Conservation (phyloP, 1,140 invertebrate genomes). For the Mylabris phalerata region DNA sequence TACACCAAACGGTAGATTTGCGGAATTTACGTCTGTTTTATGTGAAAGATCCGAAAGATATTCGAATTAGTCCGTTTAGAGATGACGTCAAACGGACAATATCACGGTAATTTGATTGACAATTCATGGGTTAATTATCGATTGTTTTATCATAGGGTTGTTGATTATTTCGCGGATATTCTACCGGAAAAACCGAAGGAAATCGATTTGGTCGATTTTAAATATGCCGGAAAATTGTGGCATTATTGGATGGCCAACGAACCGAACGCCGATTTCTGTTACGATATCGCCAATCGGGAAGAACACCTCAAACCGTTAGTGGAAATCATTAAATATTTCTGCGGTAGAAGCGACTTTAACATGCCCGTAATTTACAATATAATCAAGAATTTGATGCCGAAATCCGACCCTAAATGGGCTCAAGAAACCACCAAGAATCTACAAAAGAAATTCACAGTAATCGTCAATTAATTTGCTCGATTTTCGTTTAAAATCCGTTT, state of each 20-base stretch:
- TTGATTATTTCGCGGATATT: constrained; percentile 27
- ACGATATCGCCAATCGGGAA: constrained; percentile 54
- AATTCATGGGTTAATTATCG: too few species aligned
- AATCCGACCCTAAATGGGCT: constrained; percentile 56
- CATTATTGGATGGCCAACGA: constrained; percentile 68
- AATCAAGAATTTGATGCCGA: constrained; percentile 56
- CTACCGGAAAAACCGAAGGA: constrained; percentile 31
- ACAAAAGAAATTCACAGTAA: constrained; percentile 53
- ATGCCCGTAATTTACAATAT: constrained; percentile 61
- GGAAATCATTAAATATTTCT: constrained; percentile 52
- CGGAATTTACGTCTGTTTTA: constrained; percentile 71
- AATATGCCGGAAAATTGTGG: constrained; percentile 62
- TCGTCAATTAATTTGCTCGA: constrained; percentile 17
- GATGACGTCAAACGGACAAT: constrained; percentile 60
- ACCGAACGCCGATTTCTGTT: constrained; percentile 50
- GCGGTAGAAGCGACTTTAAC: constrained; percentile 53
- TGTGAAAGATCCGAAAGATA: constrained; percentile 61
- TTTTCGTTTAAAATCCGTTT: background rate
- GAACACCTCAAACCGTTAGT: constrained; percentile 45
- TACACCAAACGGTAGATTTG: constrained; percentile 53
- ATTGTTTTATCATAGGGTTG: background rate
- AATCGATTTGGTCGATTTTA: constrained; percentile 51
- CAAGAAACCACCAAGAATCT: constrained; percentile 52
- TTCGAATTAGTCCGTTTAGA: constrained; percentile 59
- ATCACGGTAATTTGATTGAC: constrained; percentile 15